Base-by-base conservation (phyloP, 2,888 invertebrate genomes). In the Adela reaumurella region DNA sequence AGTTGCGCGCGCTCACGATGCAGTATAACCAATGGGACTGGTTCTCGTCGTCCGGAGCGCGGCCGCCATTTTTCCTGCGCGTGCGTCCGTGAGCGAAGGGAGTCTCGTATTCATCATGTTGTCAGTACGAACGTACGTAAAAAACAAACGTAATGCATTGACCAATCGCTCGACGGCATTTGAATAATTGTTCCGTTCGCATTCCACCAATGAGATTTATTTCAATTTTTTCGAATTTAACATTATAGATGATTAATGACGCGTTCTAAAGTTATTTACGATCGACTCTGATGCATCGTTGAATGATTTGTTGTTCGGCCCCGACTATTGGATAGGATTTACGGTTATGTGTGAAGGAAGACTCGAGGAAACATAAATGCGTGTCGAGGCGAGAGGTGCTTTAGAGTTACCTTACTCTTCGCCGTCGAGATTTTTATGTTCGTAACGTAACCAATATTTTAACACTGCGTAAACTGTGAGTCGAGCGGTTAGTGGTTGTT, bases 101-200 rank as follows among this genome's bases (percentile, higher is more conserved):
- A 48, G 18, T 19, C 20, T 64, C 70, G 73, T 67, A 74, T 73
- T 73, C 68, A 74, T 78, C 76, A 74, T 64, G 61, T 65, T 72
- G 72, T 70, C 74, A 67, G 62, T 62, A 17, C 18, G 42, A 17
- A 19, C 45, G 19, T 24, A 19, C 63, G 62, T 67, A 71, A 74
- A 74, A 74, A 74, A 70, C 64, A 62, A 61, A 62, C 58, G 58
- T 53, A 35, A 35, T 58, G 56, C 58, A 54, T 55, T 59, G 62
- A 58, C 77, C 77, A 78, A 77, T 77, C 63, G 59, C 58, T 56
- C 62, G 57, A 59, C 65, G 58, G 61, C 63, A 66, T 77, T 77
- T 74, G 72, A 77, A 78, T 78, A 78, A 77, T 77, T 74, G 74
- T 74, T 71, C 74, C 35, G 68, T 65, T 67, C 64, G 58, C 62